A percentile compares a stretch with the other conserved stretches of the same genome.
These are phyloP conservation scores for Tachystola acroxantha DNA, from an alignment of 2,888 invertebrate genomes.

Conservation along the genomic window DNA sequence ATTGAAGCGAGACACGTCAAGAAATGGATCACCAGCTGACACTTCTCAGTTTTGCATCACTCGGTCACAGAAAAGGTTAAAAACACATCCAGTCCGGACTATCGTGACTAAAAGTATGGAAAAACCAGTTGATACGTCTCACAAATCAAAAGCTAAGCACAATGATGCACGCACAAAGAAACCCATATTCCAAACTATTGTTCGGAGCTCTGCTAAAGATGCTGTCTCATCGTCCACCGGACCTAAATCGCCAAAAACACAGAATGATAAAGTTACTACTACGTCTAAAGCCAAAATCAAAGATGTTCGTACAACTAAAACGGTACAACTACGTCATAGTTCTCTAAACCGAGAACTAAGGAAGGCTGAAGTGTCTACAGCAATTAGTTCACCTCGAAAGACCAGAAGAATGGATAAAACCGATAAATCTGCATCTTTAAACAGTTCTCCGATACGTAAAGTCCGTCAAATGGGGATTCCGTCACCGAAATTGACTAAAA, in stretches of 20 bases:
- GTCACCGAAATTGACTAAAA: conserved; percentile 43
- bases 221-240: conserved; percentile 49
- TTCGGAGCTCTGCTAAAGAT: conserved; percentile 54
- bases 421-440: conserved; percentile 63
- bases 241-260: conserved; percentile 35
- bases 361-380: conserved; percentile 56
- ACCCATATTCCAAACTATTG: conserved; percentile 69
- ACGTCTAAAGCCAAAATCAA: conserved; percentile 44
- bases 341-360: conserved; percentile 59
- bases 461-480: conserved; percentile 61
- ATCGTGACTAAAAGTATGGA: conserved; percentile 56
- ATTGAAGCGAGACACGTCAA: conserved; percentile 43
- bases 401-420: conserved; percentile 66
- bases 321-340: conserved; percentile 58
- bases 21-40: conserved; percentile 52
- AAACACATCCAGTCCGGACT: conserved; percentile 55
- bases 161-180: conserved; percentile 48
- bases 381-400: conserved; percentile 64
- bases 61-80: conserved; percentile 53
- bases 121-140: conserved; percentile 41
- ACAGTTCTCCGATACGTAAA: conserved; percentile 70
- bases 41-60: conserved; percentile 47
- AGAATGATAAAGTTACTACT: conserved; percentile 52
- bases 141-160: conserved; percentile 45
- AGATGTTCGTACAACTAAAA: conserved; percentile 55